phyloP scores from a whole-genome alignment of 2,113 vertebrate genomes.

The Nycticorax nycticorax region DNA sequence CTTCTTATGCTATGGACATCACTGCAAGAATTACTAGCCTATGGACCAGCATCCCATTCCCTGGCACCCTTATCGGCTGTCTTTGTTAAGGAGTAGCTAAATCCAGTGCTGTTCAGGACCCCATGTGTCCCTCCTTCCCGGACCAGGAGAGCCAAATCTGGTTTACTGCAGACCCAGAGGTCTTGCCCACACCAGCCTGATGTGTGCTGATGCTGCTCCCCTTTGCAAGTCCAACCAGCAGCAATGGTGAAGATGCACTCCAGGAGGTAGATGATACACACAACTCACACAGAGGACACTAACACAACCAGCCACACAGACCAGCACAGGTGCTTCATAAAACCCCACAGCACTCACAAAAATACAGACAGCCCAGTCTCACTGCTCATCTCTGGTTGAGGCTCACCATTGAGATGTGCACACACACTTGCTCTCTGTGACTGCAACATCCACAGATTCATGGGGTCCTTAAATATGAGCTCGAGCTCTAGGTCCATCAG shows the following conservation, averaged over 20 bases:
- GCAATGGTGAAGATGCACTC: background rate
- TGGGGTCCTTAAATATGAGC: rapidly evolving
- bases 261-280: background rate
- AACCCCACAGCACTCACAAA: background rate
- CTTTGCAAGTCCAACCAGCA: background rate
- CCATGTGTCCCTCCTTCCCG: rapidly evolving
- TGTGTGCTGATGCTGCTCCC: rapidly evolving
- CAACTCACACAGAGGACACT: background rate
- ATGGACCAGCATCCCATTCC: background rate
- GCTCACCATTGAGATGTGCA: rapidly evolving
- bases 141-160: background rate
- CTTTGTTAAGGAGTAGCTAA: background rate
- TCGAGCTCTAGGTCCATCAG: background rate
- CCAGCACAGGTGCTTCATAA: background rate
- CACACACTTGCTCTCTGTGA: background rate
- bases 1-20: background rate
- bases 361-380: background rate
- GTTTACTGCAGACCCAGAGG: rapidly evolving
- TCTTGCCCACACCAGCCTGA: background rate
- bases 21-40: background rate
- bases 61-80: background rate
- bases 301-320: background rate
- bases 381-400: background rate
- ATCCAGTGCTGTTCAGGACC: background rate
- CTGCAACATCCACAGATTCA: background rate